phyloP scores from a whole-genome alignment of 2,113 vertebrate genomes.

The Trochalopteron elliotii region DNA sequence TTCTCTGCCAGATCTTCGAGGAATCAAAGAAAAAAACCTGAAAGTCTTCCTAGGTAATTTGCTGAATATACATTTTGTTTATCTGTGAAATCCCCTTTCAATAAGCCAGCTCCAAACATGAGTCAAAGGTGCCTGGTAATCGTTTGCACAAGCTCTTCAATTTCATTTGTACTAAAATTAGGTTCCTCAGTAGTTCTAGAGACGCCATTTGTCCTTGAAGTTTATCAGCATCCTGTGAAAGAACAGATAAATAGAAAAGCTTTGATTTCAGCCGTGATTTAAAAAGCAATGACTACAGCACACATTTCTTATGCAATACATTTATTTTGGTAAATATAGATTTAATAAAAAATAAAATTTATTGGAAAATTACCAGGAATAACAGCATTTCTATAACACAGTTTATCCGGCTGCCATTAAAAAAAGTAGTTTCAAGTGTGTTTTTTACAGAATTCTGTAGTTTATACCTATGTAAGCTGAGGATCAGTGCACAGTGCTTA shows the following conservation, averaged over 20 bases:
- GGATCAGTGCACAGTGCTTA: background rate
- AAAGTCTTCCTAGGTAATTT: background rate
- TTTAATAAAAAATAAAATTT: background rate
- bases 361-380: background rate
- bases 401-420: background rate
- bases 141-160: constrained; percentile 27
- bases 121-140: constrained; percentile 26
- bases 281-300: background rate
- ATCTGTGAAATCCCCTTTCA: background rate
- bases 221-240: constrained; percentile 18
- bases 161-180: constrained; percentile 66
- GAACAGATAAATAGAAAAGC: background rate
- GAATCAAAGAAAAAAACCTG: background rate
- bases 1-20: background rate
- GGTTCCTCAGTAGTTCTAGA: constrained; percentile 38
- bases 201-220: constrained; percentile 36
- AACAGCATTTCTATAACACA: background rate
- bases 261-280: background rate
- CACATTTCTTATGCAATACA: background rate
- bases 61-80: background rate
- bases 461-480: background rate
- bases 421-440: background rate
- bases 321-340: background rate
- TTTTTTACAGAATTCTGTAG: background rate
- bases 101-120: background rate